phyloP scores from a whole-genome alignment of 2,113 vertebrate species.

The Perognathus longimembris region DNA sequence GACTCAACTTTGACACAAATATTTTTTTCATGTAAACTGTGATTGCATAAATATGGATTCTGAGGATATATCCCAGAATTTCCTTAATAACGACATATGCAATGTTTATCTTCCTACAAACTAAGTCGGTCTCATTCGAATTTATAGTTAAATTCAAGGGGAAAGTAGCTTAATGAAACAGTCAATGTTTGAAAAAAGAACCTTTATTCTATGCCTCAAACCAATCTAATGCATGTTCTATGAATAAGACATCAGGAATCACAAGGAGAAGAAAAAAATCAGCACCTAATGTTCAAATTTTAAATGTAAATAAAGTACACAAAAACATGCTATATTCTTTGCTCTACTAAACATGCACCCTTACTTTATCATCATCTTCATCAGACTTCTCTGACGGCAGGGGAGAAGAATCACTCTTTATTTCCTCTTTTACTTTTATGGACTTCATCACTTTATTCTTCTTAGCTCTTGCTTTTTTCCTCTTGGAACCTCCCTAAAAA shows the following conservation, averaged over 20 bases:
- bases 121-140: conserved; percentile 27
- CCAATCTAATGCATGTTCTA: background rate
- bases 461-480: conserved; percentile 94
- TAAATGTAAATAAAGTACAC: conserved; percentile 50
- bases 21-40: conserved; percentile 22
- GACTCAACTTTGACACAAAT: conserved; percentile 61
- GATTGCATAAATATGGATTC: conserved; percentile 63
- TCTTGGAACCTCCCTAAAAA: conserved; percentile 93
- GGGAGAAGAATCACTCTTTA: conserved; percentile 95
- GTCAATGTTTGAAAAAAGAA: conserved; percentile 70
- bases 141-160: conserved; percentile 60
- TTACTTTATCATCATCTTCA: conserved; percentile 90
- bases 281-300: conserved; percentile 24
- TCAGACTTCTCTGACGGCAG: conserved; percentile 95
- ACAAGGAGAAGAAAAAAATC: background rate
- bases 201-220: conserved; percentile 10
- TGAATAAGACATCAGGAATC: conserved; percentile 6
- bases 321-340: background rate
- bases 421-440: conserved; percentile 92
- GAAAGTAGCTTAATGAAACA: conserved; percentile 45
- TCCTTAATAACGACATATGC: conserved; percentile 1
- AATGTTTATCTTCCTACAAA: conserved; percentile 51
- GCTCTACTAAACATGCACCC: conserved; percentile 16
- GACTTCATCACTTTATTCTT: conserved; percentile 93
- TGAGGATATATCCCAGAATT: conserved; percentile 59